Evolutionary conservation across 1,140 invertebrate species (phyloP), one percentile per base, ranked within the genome.

Genomic region (Zaprionus davidi): DNA sequence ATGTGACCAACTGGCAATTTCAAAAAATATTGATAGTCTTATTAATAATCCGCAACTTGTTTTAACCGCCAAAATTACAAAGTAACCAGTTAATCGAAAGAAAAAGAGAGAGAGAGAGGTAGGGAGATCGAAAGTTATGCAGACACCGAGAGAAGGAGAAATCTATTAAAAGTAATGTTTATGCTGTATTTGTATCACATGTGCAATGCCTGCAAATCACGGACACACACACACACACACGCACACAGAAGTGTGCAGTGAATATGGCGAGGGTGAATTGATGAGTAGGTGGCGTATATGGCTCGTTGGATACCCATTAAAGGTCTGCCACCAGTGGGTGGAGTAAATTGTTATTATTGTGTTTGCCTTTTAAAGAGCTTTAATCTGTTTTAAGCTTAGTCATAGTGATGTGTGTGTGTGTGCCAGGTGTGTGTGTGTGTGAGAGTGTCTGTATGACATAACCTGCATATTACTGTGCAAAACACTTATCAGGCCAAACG

Each of bases 91-190:
- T 75, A 58, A 38, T 12, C 31, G 38, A 46, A 44, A 36, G n/a
- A 20, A 20, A 20, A 17, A 13, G n/a, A n/a, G n/a, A 26, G 6
- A 57, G 34, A 38, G 41, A 38, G 34, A 55, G 34, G 36, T 17
- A 22, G 63, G 13, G 17, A 64, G 46, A n/a, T 15, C 13, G 53
- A 22, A 17, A n/a, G n/a, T 2, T 2, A 2, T 51, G 11, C 22
- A 12, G 62, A 12, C 44, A 13, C 20, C 46, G 12, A 36, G 24
- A 15, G 20, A 7, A 28, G n/a, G 51, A 34, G 62, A 69, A 58
- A 75, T 60, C 59, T 49, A 71, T 71, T 71, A 58, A 75, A 58
- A 71, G 55, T 58, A 75, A 64, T 75, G 59, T 75, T 75, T 64
- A 71, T 75, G 67, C 53, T 38, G 62, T 51, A 46, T 69, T 69